These are phyloP conservation scores for Beroe forskalii DNA, from an alignment of 37 sponge, comb jelly and placozoan genomes.

Conservation along the genomic window DNA sequence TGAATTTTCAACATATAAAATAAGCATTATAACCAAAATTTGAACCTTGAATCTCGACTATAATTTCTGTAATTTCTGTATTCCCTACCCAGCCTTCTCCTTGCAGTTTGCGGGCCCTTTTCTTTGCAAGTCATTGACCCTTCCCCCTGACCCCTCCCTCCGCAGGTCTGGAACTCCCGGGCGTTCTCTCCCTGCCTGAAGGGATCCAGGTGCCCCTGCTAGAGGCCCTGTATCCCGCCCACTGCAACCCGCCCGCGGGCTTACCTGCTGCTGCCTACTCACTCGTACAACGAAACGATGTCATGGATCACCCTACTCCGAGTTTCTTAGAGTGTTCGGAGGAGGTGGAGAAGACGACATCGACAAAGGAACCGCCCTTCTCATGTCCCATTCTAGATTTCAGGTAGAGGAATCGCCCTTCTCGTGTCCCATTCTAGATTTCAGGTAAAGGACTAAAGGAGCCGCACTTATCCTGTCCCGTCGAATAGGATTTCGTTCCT, in stretches of 20 bases:
- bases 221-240: conserved; percentile 6
- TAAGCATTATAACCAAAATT: too few species aligned
- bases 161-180: neutral
- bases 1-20: too few species aligned
- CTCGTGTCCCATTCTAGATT: conserved; percentile 1
- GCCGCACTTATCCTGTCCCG: neutral
- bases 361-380: neutral
- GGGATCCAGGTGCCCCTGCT: conserved; percentile 54
- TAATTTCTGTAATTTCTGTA: too few species aligned
- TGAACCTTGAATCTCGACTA: too few species aligned
- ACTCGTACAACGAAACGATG: neutral
- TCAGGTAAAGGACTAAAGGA: neutral
- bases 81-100: too few species aligned
- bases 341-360: neutral
- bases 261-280: conserved; percentile 15
- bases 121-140: too few species aligned
- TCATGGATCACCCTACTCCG: neutral
- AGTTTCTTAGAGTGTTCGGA: neutral
- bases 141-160: too few species aligned
- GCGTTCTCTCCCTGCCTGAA: neutral
- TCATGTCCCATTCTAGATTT: conserved; percentile 16
- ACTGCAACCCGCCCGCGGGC: conserved; percentile 29
- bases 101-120: too few species aligned
- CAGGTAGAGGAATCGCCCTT: neutral
- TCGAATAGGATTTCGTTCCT: too few species aligned